Conservation (phyloP, 2,888 invertebrate species). For the Agriotes lineatus region DNA sequence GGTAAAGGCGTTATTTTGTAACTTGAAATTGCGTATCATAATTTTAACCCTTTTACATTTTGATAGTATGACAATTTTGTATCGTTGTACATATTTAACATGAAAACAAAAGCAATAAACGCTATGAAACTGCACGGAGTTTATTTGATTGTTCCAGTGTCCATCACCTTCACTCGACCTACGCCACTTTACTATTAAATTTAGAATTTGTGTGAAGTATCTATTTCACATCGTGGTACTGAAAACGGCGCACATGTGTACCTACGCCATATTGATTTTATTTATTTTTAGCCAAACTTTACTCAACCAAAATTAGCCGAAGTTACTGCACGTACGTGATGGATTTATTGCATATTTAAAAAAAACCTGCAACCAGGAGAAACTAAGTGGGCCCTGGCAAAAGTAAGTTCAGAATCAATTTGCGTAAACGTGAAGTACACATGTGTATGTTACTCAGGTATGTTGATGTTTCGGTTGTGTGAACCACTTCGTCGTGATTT, state of each 20-base stretch:
- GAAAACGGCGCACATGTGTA: neutral
- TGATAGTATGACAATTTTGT: conserved; percentile 40
- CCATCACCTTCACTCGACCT: neutral
- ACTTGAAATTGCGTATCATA: conserved; percentile 26
- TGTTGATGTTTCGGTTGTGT: no score
- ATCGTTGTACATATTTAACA: conserved; percentile 28
- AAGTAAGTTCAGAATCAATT: no score
- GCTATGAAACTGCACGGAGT: conserved; percentile 12
- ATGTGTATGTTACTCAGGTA: no score
- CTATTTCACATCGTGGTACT: neutral
- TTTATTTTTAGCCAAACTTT: conserved; percentile 16
- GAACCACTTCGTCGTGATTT: no score
- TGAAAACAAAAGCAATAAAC: conserved; percentile 28
- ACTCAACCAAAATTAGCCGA: neutral
- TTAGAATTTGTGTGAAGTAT: neutral
- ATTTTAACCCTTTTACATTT: conserved; percentile 40
- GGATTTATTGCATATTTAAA: neutral
- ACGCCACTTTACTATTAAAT: neutral
- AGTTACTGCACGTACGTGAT: neutral
- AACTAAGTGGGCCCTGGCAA: no score
- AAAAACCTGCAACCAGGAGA: neutral
- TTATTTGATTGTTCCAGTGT: neutral
- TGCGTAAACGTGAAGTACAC: no score
- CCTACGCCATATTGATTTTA: conserved; percentile 4
- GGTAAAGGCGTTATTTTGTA: conserved; percentile 35